Evolutionary conservation across 2,888 invertebrate species (phyloP), one percentile per base, ranked within the genome.

Genomic region (Platerodrilus igneus): DNA sequence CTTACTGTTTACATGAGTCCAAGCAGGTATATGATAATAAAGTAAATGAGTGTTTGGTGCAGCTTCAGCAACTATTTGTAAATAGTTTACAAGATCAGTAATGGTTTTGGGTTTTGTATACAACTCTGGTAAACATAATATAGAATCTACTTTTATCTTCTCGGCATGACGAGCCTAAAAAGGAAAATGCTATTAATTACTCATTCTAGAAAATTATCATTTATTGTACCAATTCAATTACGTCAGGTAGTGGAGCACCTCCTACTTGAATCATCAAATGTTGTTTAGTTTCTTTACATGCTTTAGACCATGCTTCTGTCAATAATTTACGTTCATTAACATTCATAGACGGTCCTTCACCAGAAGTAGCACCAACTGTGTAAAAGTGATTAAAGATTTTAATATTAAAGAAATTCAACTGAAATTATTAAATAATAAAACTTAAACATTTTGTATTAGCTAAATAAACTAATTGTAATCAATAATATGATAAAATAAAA

Each of bases 1-100:
- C 80, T 78, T 71, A 89, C 89, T 69, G 49, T 81, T 76, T 14
- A 89, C 80, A 41, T 77, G 78, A 22, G 80, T 81, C 64, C 81
- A 77, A 44, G 69, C 70, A 0, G 90, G 89, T 52, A 88, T 83
- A 58, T 91, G 89, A 59, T 91, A 91, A 60, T 90, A 89, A 16
- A 88, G 71, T 25, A 91, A 74, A 0, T 91, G 90, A 0, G 82
- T 77, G 4, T 77, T 78, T 0, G 85, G 83, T 1, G 88, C 89
- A 0, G 81, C 79, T 9, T 73, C 69, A 0, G 82, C 77, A 3
- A 91, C 77, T 29, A 74, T 59, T 51, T 74, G 74, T 32, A 88
- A 69, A 58, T 87, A 87, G 37, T 72, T 68, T 1, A 81, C 78
- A 33, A 88, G 68, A 18, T 82, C 77, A 4, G 71, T 63, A 0